Evolutionary conservation across 2,888 invertebrate species (phyloP).

Genomic region (Stratiomys singularior): DNA sequence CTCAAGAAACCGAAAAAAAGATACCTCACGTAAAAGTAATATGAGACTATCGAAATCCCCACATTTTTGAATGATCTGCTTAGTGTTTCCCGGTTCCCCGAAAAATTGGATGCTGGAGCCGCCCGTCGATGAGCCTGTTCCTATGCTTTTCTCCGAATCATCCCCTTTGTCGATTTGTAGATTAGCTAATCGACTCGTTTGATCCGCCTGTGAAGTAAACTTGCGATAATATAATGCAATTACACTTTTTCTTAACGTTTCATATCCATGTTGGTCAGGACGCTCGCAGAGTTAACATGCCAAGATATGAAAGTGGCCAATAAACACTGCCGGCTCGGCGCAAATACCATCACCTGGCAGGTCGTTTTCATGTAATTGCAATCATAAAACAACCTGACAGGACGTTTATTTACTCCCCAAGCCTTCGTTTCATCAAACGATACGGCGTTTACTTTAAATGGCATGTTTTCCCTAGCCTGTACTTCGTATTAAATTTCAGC

Average conservation of each 20-base stretch:
- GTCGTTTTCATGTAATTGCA: too few relatives aligned
- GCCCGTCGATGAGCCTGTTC: neutral
- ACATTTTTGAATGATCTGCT: constrained; percentile 50
- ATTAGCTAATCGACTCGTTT: too few relatives aligned
- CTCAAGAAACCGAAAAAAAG: neutral
- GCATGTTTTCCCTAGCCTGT: neutral
- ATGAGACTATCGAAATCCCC: constrained; percentile 55
- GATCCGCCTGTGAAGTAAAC: too few relatives aligned
- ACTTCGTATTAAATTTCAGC: neutral
- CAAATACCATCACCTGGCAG: too few relatives aligned
- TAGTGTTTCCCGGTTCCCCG: constrained; percentile 47
- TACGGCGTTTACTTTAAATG: constrained; percentile 11
- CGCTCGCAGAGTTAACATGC: too few relatives aligned
- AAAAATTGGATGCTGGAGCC: constrained; percentile 49
- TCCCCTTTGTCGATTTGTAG: neutral
- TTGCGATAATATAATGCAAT: too few relatives aligned
- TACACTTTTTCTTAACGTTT: too few relatives aligned
- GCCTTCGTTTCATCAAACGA: constrained; percentile 22
- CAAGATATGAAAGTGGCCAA: too few relatives aligned
- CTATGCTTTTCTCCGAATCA: neutral
- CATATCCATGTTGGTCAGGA: too few relatives aligned
- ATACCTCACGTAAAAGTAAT: constrained; percentile 53
- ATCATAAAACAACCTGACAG: neutral
- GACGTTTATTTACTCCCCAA: neutral
- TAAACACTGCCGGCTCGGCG: too few relatives aligned